Base-by-base conservation (phyloP, 2,888 invertebrate genomes). In the Cacoxenus indagator region DNA sequence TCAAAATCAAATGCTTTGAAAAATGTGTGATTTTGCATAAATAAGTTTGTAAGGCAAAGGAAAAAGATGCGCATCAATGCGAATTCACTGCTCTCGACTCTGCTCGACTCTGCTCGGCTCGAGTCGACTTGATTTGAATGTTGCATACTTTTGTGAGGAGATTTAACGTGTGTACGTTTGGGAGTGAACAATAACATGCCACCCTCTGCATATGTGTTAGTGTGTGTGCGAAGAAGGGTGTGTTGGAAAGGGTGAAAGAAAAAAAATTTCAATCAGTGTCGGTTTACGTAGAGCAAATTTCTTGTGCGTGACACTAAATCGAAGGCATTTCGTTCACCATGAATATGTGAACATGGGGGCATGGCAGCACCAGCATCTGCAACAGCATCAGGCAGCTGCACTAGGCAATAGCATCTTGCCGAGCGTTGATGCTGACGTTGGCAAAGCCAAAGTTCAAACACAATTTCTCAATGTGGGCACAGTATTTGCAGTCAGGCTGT, bases 271-370 rank as follows among this genome's bases (percentile, higher is more conserved):
- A 61, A 61, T 61, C 37, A 61, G 37, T 61, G 31, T 61, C 59
- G 59, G 19, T 37, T 61, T 61, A 61, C 31, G 43, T 22, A 61
- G 37, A 37, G 24, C n/a, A 62, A 62, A 62, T 43, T 43, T 22
- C 24, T 62, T 62, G 11, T 45, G 43, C 61, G 61, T 62, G 61
- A 22, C 26, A 45, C 61, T 62, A 62, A 62, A 62, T 45, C 61
- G 61, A 62, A 62, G 26, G 43, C 24, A 45, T 43, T 45, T 43
- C 45, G 5, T 51, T 51, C 22, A 14, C 24, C 54, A 54, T 26
- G 11, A 54, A 54, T 54, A 54, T 54, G 54, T 24, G 54, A 24
- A 54, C 6, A 24, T n/a, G 54, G 19, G 14, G 11, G 14, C 14
- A 24, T 9, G 14, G 54, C 26, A 24, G 24, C n/a, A 11, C 37